Conservation (phyloP, 2,888 invertebrate genomes). For the Caenorhabditis parvicauda region DNA sequence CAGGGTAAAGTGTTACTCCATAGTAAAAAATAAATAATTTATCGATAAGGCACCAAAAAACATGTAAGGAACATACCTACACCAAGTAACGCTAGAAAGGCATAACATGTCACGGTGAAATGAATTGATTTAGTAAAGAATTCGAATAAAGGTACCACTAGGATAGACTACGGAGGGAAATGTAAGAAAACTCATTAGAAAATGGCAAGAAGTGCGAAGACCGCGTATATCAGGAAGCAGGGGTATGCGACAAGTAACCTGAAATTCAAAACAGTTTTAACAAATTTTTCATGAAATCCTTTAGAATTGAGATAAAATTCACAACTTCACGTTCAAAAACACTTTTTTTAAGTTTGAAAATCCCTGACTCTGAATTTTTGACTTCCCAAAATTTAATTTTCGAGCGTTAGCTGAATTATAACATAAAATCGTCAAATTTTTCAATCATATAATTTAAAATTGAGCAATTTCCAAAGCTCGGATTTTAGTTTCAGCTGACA, state of each 20-base stretch:
- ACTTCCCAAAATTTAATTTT: no score
- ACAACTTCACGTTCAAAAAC: no score
- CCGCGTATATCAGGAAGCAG: constrained; percentile 85
- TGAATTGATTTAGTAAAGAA: background rate
- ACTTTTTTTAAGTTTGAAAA: no score
- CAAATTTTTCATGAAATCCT: background rate
- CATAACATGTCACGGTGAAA: background rate
- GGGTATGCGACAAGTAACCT: constrained; percentile 83
- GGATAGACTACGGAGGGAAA: constrained; percentile 6
- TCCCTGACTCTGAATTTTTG: no score
- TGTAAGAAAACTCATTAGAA: constrained; percentile 69
- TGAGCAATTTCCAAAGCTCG: no score
- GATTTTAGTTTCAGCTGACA: no score
- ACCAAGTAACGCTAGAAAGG: constrained; percentile 1
- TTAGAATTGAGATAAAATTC: no score
- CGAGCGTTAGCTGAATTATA: background rate
- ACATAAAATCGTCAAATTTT: constrained; percentile 73
- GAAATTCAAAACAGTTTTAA: background rate
- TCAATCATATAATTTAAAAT: background rate
- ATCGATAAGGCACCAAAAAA: constrained; percentile 11
- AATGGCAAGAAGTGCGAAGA: constrained; percentile 85
- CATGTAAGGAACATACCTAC: no score
- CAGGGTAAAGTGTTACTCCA: background rate
- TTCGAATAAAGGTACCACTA: background rate
- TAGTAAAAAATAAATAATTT: constrained; percentile 6